Base-by-base conservation (phyloP, 2,888 invertebrate species). In the Antheraea assamensis region DNA sequence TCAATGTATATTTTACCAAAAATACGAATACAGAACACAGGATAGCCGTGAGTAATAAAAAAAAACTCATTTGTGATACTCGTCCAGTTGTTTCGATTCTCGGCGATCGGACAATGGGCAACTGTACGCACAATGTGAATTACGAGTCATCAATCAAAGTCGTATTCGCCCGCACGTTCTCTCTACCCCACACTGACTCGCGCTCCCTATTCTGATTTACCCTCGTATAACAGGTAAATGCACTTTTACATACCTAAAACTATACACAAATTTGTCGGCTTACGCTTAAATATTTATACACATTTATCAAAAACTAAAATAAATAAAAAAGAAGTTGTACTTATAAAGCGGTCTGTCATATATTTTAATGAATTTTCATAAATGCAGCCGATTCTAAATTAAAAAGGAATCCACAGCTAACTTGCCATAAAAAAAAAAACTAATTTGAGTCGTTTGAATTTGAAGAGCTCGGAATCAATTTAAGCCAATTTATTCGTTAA, bases 141-240 rank as follows among this genome's bases (percentile, higher is more conserved):
- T 85, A 86, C 85, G 81, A 86, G 85, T 90, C 92, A 92, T 92
- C 92, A 92, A 92, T 92, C 92, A 92, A 88, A 85, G 87, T 83
- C 82, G 78, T 55, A 80, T 78, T 70, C 80, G 78, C 79, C 84
- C 78, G 80, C 80, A 64, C 71, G 24, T 75, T 78, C 75, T 75
- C 75, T 74, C 76, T 71, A 75, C 79, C 80, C 75, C 75, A 75
- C 74, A 75, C 72, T 75, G 78, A 77, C 80, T 27, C 81, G 70
- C 64, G 64, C 72, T 75, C 74, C 75, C 78, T 81, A 83, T 83
- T 82, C 85, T 84, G 84, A 83, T 83, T 84, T 82, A 83, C 84
- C 85, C 85, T 83, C 81, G 81, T 79, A 81, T 82, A 85, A 82
- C 85, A 86, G 87, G 87, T 87, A 85, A 85, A 86, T 81, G 84